Conservation (phyloP, 2,797 vertebrate species). For the Vespertilio murinus region DNA sequence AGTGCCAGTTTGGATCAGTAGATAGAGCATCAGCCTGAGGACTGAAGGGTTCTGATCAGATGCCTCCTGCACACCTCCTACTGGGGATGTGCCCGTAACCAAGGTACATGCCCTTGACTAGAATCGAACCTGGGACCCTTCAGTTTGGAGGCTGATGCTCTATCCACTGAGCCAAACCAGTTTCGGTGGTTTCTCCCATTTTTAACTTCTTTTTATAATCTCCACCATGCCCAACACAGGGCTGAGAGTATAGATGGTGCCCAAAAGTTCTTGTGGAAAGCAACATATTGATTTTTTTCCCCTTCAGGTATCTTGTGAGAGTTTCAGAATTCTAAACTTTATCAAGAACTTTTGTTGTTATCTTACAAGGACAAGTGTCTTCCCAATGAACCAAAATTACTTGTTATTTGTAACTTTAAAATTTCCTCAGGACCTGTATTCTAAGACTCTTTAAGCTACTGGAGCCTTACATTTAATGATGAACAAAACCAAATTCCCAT, state of each 20-base stretch:
- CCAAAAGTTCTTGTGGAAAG: slow-evolving; percentile 4
- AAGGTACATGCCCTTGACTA: no score
- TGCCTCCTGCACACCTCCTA: no score
- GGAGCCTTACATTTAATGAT: slow-evolving; percentile 58
- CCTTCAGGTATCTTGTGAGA: neutral
- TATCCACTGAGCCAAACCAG: no score
- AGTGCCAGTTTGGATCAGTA: no score
- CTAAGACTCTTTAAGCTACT: slow-evolving; percentile 29
- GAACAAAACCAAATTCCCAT: slow-evolving; percentile 57
- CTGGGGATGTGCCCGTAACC: no score
- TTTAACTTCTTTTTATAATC: neutral
- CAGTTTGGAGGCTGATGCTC: no score
- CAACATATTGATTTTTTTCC: slow-evolving; percentile 40
- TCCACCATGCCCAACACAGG: neutral
- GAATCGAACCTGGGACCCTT: no score
- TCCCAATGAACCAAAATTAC: slow-evolving; percentile 43
- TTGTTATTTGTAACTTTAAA: slow-evolving; percentile 56
- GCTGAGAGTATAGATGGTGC: neutral
- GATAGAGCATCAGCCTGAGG: no score
- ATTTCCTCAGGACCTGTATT: slow-evolving; percentile 7
- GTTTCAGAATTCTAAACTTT: slow-evolving; percentile 49
- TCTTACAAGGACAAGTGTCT: slow-evolving; percentile 50
- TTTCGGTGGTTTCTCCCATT: neutral
- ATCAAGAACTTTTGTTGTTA: slow-evolving; percentile 26
- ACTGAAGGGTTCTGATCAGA: no score